A percentile compares a stretch with the other conserved stretches of the same genome.
Conservation (phyloP, 1,140 invertebrate species). For the Oryzaephilus surinamensis region DNA sequence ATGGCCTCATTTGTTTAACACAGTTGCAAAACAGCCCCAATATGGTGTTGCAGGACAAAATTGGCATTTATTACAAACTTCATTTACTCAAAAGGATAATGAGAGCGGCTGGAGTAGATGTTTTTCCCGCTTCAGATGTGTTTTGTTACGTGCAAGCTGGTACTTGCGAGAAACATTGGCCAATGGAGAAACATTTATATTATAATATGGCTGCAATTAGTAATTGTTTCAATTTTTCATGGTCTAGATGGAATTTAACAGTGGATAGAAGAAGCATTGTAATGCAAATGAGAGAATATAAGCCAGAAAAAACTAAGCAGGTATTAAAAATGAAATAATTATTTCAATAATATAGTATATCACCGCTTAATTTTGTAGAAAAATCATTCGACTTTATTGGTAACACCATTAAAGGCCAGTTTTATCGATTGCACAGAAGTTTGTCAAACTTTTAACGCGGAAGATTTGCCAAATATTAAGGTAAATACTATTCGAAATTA, state of each 20-base stretch:
- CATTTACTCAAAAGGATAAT: slow-evolving; percentile 45
- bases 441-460: slow-evolving; percentile 51
- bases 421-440: slow-evolving; percentile 61
- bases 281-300: slow-evolving; percentile 57
- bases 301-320: slow-evolving; percentile 47
- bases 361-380: background rate
- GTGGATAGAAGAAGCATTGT: slow-evolving; percentile 57
- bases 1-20: slow-evolving; percentile 44
- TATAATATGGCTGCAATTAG: slow-evolving; percentile 70
- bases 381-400: slow-evolving; percentile 39
- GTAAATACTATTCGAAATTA: too few species aligned
- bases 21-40: slow-evolving; percentile 47
- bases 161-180: slow-evolving; percentile 58
- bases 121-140: slow-evolving; percentile 82
- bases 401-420: slow-evolving; percentile 49
- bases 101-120: slow-evolving; percentile 64
- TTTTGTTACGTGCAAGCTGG: slow-evolving; percentile 68
- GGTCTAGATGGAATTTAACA: slow-evolving; percentile 77
- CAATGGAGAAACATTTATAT: slow-evolving; percentile 69
- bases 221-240: slow-evolving; percentile 69
- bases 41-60: slow-evolving; percentile 39
- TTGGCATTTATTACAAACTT: slow-evolving; percentile 29
- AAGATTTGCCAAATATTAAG: too few species aligned
- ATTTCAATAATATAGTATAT: slow-evolving; percentile 2
- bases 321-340: slow-evolving; percentile 25